Conservation (phyloP, 2,888 invertebrate species). For the Dryomyza anilis region DNA sequence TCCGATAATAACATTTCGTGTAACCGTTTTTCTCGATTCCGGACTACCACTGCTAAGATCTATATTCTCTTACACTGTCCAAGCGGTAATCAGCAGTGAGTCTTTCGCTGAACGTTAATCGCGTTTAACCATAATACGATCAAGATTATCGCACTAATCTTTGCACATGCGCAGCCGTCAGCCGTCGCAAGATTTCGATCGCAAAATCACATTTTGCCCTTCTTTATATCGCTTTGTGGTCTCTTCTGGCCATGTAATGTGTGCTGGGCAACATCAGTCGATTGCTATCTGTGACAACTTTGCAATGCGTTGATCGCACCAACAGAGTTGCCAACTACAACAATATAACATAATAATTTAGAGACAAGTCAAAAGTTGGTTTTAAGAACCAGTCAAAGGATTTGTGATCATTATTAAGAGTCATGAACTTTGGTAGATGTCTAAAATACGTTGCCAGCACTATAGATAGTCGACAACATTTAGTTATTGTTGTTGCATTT, state of each 20-base stretch:
- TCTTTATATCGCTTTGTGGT: neutral
- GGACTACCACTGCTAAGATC: no score
- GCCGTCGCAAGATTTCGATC: slow-evolving; percentile 14
- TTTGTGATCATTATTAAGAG: neutral
- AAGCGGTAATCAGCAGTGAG: no score
- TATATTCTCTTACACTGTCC: no score
- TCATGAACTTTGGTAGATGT: neutral
- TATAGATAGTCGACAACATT: neutral
- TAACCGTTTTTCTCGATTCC: no score
- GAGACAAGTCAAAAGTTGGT: neutral
- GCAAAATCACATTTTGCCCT: neutral
- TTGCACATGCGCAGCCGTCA: slow-evolving; percentile 20
- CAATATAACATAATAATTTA: neutral
- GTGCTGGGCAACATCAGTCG: slow-evolving; percentile 14
- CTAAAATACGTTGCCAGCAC: neutral
- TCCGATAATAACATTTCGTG: no score
- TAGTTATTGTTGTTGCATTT: neutral
- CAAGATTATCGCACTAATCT: slow-evolving; percentile 10
- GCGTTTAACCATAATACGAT: slow-evolving; percentile 1
- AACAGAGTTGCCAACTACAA: neutral
- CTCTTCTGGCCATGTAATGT: neutral
- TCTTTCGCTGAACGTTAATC: slow-evolving; percentile 10
- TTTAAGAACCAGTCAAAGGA: no score
- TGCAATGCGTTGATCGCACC: neutral
- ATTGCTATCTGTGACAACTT: slow-evolving; percentile 13